Conservation (phyloP, 2,113 vertebrate species). For the Antigone vipio region DNA sequence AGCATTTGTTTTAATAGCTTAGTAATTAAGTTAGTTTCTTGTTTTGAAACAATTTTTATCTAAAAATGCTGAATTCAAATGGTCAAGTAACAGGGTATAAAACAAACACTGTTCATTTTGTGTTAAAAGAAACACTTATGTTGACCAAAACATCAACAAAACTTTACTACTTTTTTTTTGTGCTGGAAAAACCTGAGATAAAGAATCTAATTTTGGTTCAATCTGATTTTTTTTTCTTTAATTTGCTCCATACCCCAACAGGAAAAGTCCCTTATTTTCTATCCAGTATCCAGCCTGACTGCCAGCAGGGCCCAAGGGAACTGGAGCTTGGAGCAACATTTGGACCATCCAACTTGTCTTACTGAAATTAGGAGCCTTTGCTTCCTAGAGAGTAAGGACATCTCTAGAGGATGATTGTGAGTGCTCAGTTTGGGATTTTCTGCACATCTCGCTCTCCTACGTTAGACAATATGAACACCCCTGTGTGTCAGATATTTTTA, state of each 20-base stretch:
- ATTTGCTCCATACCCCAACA: background rate
- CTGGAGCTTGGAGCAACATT: fast-evolving
- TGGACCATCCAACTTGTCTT: background rate
- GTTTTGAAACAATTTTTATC: background rate
- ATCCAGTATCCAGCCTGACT: background rate
- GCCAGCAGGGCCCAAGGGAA: background rate
- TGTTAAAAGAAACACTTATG: background rate
- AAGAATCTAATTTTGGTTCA: background rate
- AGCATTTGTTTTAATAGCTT: background rate
- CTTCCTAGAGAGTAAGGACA: background rate
- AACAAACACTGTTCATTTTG: background rate
- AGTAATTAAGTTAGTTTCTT: background rate
- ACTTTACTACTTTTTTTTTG: too few species aligned
- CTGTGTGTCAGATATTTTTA: background rate
- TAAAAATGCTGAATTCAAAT: background rate
- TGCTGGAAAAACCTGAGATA: background rate
- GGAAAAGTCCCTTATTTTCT: background rate
- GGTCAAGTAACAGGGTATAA: background rate
- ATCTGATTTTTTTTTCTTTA: background rate
- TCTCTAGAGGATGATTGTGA: background rate
- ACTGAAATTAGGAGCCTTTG: background rate
- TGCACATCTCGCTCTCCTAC: background rate
- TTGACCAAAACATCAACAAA: background rate
- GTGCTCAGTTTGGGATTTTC: background rate
- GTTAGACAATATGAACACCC: background rate